Percentiles rank a stretch among this genome's conserved stretches.
Evolutionary conservation across 2,888 invertebrate genomes (phyloP).

Genomic region (Andrena hattorfiana): DNA sequence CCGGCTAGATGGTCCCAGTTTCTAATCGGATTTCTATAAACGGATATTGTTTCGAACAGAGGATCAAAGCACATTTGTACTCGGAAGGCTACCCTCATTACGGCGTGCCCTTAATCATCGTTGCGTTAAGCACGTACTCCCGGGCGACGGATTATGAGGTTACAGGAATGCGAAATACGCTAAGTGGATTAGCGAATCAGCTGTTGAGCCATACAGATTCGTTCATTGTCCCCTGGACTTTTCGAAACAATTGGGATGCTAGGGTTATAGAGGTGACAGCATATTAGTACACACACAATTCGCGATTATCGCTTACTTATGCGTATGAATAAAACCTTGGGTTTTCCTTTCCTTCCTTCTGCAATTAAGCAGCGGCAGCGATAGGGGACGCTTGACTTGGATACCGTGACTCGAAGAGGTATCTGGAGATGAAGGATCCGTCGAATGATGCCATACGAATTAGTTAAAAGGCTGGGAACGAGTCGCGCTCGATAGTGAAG

Average conservation of each 20-base stretch:
- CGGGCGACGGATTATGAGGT: constrained; percentile 10
- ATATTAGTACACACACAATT: background rate
- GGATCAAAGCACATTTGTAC: background rate
- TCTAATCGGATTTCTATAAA: constrained; percentile 39
- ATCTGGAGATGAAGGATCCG: too few relatives aligned
- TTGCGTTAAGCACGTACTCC: background rate
- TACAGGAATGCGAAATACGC: constrained; percentile 11
- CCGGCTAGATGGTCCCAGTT: background rate
- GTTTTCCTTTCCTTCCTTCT: background rate
- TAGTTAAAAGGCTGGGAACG: too few relatives aligned
- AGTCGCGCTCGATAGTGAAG: background rate
- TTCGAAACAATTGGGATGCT: background rate
- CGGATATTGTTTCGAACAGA: background rate
- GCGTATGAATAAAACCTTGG: background rate
- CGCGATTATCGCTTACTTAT: background rate
- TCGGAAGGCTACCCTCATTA: background rate
- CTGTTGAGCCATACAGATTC: background rate
- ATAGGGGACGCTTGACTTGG: too few relatives aligned
- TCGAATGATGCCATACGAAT: too few relatives aligned
- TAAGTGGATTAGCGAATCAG: constrained; percentile 46
- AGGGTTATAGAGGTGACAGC: background rate
- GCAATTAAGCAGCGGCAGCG: background rate
- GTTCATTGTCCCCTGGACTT: background rate
- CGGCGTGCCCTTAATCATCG: background rate
- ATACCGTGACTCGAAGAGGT: too few relatives aligned